Base-by-base conservation (phyloP, 2,888 invertebrate genomes). In the Noctua comes region DNA sequence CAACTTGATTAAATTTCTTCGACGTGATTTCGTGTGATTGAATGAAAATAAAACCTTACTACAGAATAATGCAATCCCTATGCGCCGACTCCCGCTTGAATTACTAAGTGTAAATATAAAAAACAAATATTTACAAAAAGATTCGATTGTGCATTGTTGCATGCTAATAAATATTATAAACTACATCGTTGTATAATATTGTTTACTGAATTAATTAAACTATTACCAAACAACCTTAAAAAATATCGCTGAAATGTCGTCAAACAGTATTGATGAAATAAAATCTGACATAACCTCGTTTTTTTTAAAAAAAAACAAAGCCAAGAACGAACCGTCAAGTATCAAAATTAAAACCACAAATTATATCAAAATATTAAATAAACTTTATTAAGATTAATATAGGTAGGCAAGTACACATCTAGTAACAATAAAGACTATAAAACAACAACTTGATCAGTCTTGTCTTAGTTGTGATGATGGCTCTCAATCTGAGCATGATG, bases 401-500 rank as follows among this genome's bases (percentile, higher is more conserved):
- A 85, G 70, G 92, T 80, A 86, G 82, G 93, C 85, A 87, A 79
- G 87, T 92, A 96, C 95, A 95, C 95, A 96, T 95, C 92, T 96
- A 96, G 91, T 82, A 96, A 96, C 95, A 94, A 93, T 89, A 89
- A 86, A 89, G 88, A 82, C 81, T 87, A 86, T 76, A 73, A 72
- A 80, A 80, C 75, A 83, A 71, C 73, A 86, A 79, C 31, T 76
- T 72, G 80, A 85, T 91, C 91, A 92, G 91, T 92, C 90, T 91
- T 90, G 71, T 82, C 80, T 86, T 92, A 94, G 85, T 94, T 93
- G 46, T 95, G 91, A 88, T 96, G 96, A 88, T 95, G 95, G 81
- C 91, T 95, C 68, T 95, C 92, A 43, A 94, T 94, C 51, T 95
- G 94, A 2, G 94, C 95, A 57, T 95, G 95, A 43, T 96, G 96